phyloP scores from a whole-genome alignment of 2,888 invertebrate genomes.

The Agrotis ipsilon region DNA sequence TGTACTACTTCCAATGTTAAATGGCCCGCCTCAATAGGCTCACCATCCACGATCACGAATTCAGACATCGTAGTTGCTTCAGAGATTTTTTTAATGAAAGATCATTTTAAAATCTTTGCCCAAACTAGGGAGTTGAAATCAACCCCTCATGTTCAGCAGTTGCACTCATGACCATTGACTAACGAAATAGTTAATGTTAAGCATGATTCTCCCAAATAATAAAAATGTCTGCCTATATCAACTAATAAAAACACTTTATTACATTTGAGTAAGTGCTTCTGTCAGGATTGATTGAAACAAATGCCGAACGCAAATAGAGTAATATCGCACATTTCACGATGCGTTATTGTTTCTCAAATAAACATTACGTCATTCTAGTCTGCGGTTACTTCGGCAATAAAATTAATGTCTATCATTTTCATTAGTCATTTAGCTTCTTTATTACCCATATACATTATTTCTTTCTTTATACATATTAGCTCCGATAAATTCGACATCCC shows the following conservation, averaged over 20 bases:
- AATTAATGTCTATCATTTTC: conserved; percentile 25
- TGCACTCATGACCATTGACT: too few species aligned
- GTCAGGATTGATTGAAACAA: conserved; percentile 33
- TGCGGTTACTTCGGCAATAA: conserved; percentile 52
- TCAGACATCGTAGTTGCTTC: too few species aligned
- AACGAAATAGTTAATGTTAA: too few species aligned
- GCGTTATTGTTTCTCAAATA: conserved; percentile 51
- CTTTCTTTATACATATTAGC: conserved; percentile 33
- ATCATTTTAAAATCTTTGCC: too few species aligned
- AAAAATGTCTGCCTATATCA: not conserved
- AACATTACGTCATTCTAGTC: conserved; percentile 42
- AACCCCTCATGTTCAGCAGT: too few species aligned
- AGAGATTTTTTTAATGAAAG: too few species aligned
- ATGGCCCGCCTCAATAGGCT: too few species aligned
- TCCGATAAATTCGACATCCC: conserved; percentile 54
- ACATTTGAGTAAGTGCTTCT: conserved; percentile 23
- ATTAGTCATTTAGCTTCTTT: conserved; percentile 45
- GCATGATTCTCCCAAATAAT: not conserved
- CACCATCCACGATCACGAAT: too few species aligned
- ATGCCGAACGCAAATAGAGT: conserved; percentile 31
- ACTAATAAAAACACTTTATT: conserved; percentile 22
- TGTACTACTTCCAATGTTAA: too few species aligned
- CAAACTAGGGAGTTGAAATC: too few species aligned
- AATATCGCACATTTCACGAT: conserved; percentile 29
- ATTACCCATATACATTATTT: conserved; percentile 33